phyloP scores from a whole-genome alignment of 2,797 vertebrate genomes.

The Neosalanx taihuensis region DNA sequence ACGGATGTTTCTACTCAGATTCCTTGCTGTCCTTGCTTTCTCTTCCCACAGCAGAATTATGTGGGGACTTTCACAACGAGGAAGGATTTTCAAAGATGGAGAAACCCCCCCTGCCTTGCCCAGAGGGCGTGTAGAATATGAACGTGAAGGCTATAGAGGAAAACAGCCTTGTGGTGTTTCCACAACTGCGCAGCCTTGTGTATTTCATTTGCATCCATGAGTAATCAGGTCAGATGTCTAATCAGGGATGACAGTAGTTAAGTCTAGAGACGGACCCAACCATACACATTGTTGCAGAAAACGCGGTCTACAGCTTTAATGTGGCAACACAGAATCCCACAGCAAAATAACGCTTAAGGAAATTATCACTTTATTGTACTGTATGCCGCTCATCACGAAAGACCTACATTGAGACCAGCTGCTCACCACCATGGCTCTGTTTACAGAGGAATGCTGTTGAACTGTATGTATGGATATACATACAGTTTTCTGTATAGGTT shows the following conservation, averaged over 20 bases:
- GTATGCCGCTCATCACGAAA: slow-evolving; percentile 16
- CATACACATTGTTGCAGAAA: slow-evolving; percentile 11
- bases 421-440: not conserved
- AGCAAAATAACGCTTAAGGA: slow-evolving; percentile 1
- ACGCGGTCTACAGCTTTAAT: slow-evolving; percentile 10
- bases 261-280: slow-evolving; percentile 19
- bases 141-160: slow-evolving; percentile 18
- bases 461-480: not conserved
- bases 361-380: not conserved
- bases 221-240: slow-evolving; percentile 59
- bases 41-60: not conserved
- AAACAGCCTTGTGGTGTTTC: not conserved
- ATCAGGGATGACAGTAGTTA: slow-evolving; percentile 46
- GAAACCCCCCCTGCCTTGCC: not conserved
- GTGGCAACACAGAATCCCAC: slow-evolving; percentile 6
- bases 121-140: not conserved
- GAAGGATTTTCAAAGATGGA: slow-evolving; percentile 11
- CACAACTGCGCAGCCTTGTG: slow-evolving; percentile 20
- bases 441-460: not conserved
- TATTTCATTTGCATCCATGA: slow-evolving; percentile 37
- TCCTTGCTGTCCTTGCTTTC: not conserved
- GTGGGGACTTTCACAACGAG: slow-evolving; percentile 13
- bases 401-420: slow-evolving; percentile 9
- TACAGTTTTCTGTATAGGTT: not conserved
- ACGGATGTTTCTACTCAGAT: not conserved